Evolutionary conservation across 2,797 vertebrate genomes (phyloP).

Genomic region (Sebastolobus altivelis): DNA sequence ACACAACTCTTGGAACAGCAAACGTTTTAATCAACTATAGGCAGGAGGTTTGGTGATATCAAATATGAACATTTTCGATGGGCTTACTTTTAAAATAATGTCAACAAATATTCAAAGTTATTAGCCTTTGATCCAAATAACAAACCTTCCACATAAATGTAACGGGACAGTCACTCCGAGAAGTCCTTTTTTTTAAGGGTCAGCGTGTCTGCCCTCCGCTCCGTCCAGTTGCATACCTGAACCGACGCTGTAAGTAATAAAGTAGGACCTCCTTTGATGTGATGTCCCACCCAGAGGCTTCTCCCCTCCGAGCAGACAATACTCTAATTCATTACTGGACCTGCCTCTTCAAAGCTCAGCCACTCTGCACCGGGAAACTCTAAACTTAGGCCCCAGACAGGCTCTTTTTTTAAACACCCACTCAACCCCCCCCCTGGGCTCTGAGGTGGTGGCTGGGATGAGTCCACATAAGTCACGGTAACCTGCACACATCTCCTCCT

Average conservation of each 20-base stretch:
- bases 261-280: conserved; percentile 83
- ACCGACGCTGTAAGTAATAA: conserved; percentile 80
- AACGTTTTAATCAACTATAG: not conserved
- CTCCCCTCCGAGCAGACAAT: conserved; percentile 78
- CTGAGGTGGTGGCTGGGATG: conserved; percentile 81
- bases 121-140: not conserved
- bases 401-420: conserved; percentile 79
- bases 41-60: not conserved
- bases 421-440: conserved; percentile 78
- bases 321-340: conserved; percentile 83
- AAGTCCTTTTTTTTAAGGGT: conserved; percentile 60
- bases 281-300: conserved; percentile 82
- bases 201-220: conserved; percentile 66
- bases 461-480: conserved; percentile 83
- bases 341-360: conserved; percentile 83
- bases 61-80: not conserved
- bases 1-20: not conserved
- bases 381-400: conserved; percentile 76
- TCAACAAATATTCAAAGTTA: not conserved
- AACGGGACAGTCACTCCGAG: conserved; percentile 11
- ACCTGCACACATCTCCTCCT: conserved; percentile 77
- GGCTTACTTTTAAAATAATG: not conserved
- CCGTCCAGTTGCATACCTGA: conserved; percentile 82
- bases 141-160: not conserved
- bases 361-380: conserved; percentile 77